These are phyloP conservation scores for Aphelinus certus DNA, from an alignment of 1,140 invertebrate genomes.

Conservation along the genomic window DNA sequence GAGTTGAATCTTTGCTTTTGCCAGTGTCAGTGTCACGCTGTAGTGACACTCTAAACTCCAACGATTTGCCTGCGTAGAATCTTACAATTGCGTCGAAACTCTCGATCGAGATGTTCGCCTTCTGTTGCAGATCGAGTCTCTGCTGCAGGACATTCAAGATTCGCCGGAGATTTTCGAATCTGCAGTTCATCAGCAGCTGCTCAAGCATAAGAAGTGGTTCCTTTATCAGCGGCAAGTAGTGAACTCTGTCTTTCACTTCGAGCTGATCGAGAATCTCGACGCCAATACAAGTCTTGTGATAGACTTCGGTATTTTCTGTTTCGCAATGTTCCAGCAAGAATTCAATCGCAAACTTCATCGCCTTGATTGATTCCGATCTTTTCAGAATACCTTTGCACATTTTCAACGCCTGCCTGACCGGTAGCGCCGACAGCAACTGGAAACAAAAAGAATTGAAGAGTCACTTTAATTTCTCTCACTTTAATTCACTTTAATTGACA, in stretches of 20 bases:
- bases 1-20: conserved; percentile 60
- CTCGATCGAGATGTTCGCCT: conserved; percentile 60
- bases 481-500: conserved; percentile 41
- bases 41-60: conserved; percentile 73
- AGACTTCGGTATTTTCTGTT: conserved; percentile 60
- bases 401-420: conserved; percentile 66
- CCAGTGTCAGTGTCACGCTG: conserved; percentile 59
- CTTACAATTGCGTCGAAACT: conserved; percentile 74
- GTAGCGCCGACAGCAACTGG: conserved; percentile 65
- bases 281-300: conserved; percentile 68
- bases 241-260: conserved; percentile 63
- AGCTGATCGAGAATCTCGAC: conserved; percentile 72
- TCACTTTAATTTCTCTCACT: not conserved
- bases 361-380: conserved; percentile 70
- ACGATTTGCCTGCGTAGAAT: conserved; percentile 77
- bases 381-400: conserved; percentile 72
- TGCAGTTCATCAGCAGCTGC: conserved; percentile 79
- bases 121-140: conserved; percentile 37
- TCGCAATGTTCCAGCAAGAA: conserved; percentile 67
- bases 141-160: conserved; percentile 61
- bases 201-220: conserved; percentile 77
- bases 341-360: conserved; percentile 71
- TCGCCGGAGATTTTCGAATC: conserved; percentile 72
- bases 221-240: conserved; percentile 72
- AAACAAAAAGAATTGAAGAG: conserved; percentile 36